Base-by-base conservation (phyloP, 2,888 invertebrate genomes). In the Netelia melanura region DNA sequence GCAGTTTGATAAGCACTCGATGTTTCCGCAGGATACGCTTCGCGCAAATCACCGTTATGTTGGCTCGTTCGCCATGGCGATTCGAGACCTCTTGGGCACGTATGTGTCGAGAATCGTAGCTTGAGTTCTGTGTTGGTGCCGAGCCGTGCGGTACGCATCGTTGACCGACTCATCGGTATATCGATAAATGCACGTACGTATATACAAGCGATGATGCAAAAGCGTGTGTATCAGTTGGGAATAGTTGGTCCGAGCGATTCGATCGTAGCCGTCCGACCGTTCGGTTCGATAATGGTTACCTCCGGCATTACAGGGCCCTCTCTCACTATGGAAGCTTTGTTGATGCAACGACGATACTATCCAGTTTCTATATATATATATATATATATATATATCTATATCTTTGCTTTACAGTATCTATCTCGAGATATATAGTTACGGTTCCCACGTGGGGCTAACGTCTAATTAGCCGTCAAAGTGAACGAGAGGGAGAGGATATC, bases 21-120 rank as follows among this genome's bases (percentile, higher is more conserved):
- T 88, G 86, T 91, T 91, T 91, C 91, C 91, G 90, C 90, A 90
- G 91, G 91, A 91, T 91, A 90, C 89, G 89, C 89, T 89, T 88
- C 87, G 89, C 87, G 86, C 85, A 87, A 89, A 87, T 87, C 88
- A 91, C 91, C 89, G 90, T 91, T 91, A 91, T 82, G 80, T 83
- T 71, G 85, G 81, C 82, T 87, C 76, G 78, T 81, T 86, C 86
- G 87, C 84, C 68, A 48, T 21, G 83, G 84, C 86, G 38, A 71
- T 71, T 56, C 62, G 21, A 58, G 25, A 44, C 17, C 64, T 65
- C 44, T 25, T 54, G 38, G 62, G 14, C 64, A 10, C 65, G 58
- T 54, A 21, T 43, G 70, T 72, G 64, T 75, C 11, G 67, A 58
- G 64, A 75, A 64, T 38, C 23, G n/a, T 21, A 64, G 17, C 11